These are phyloP conservation scores for Rhamnusium bicolor DNA, from an alignment of 2,888 invertebrate species.

Conservation along the genomic window DNA sequence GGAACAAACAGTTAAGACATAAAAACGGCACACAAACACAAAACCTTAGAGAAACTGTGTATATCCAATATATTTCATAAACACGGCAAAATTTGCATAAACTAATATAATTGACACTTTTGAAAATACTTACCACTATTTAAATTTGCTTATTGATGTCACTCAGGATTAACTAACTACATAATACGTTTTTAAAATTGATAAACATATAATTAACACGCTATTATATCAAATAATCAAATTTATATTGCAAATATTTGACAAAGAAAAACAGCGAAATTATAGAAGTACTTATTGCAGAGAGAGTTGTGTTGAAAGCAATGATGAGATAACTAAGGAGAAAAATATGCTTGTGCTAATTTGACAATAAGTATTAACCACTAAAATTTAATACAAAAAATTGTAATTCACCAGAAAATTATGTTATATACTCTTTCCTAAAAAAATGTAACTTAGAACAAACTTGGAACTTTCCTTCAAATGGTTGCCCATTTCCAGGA, in stretches of 20 bases:
- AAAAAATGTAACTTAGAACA: too few relatives aligned
- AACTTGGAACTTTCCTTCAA: too few relatives aligned
- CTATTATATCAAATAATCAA: constrained; percentile 5
- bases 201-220: constrained; percentile 19
- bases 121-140: constrained; percentile 12
- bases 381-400: too few relatives aligned
- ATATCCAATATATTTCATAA: constrained; percentile 4
- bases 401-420: too few relatives aligned
- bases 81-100: constrained; percentile 11
- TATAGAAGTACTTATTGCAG: background rate
- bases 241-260: constrained; percentile 16
- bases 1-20: background rate
- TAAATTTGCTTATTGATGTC: constrained; percentile 23
- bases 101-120: constrained; percentile 25
- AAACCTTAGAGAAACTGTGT: constrained; percentile 2
- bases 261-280: background rate
- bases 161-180: constrained; percentile 15
- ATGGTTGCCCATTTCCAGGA: too few relatives aligned
- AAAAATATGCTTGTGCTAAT: too few relatives aligned
- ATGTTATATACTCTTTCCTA: too few relatives aligned
- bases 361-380: too few relatives aligned
- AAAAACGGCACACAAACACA: constrained; percentile 1
- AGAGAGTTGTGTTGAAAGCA: background rate
- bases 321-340: background rate
- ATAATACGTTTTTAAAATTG: constrained; percentile 18